A percentile compares a stretch with the other conserved stretches of the same genome.
Evolutionary conservation across 2,797 vertebrate species (phyloP).

Genomic region (Heterohyrax brucei): DNA sequence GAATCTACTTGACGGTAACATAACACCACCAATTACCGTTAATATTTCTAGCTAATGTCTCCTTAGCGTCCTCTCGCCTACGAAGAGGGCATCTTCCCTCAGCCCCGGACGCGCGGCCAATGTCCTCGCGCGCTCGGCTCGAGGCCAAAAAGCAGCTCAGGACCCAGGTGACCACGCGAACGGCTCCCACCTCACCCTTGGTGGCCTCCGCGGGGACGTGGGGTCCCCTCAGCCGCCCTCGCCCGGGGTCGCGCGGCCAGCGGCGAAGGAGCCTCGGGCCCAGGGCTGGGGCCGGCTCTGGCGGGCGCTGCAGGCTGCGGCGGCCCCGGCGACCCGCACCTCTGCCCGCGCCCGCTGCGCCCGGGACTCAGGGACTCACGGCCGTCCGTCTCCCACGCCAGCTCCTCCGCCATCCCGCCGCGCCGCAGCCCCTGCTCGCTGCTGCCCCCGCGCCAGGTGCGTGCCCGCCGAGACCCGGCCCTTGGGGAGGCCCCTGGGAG

Average conservation of each 20-base stretch:
- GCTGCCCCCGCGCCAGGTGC: background rate
- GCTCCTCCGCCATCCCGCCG: conserved; percentile 13
- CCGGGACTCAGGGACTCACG: conserved; percentile 57
- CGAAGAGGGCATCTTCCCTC: background rate
- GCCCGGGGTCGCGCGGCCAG: fast-evolving
- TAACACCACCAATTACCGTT: too few relatives aligned
- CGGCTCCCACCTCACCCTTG: background rate
- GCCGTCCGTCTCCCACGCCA: background rate
- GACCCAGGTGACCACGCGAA: background rate
- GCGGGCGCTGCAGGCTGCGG: background rate
- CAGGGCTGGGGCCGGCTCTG: background rate
- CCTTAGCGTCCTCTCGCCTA: background rate
- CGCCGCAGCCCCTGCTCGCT: background rate
- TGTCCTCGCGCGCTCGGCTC: background rate
- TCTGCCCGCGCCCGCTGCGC: background rate
- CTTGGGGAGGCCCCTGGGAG: background rate
- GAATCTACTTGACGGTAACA: too few relatives aligned
- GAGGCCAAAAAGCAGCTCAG: background rate
- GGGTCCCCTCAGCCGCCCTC: background rate
- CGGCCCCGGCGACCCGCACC: background rate
- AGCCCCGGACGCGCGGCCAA: background rate
- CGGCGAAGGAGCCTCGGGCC: background rate
- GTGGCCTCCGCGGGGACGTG: fast-evolving
- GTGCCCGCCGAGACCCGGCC: background rate
- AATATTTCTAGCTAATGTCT: background rate